A percentile compares a stretch with the other conserved stretches of the same genome.
These are phyloP conservation scores for Gallinago media DNA, from an alignment of 2,113 vertebrate genomes.

Conservation along the genomic window DNA sequence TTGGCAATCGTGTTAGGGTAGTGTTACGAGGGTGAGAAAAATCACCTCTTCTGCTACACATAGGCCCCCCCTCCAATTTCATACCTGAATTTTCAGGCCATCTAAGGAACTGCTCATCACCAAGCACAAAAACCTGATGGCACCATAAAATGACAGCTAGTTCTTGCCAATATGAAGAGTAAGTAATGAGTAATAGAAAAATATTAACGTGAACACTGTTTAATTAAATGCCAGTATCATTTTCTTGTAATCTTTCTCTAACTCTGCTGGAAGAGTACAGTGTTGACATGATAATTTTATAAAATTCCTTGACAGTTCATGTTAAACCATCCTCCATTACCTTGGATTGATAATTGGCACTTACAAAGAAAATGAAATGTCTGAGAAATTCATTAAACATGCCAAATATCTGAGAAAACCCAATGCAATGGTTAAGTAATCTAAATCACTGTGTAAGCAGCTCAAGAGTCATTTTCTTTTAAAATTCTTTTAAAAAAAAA, in stretches of 20 bases:
- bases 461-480: neutral
- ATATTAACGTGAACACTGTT: constrained; percentile 60
- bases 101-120: neutral
- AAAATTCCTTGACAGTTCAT: constrained; percentile 74
- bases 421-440: neutral
- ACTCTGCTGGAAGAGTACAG: constrained; percentile 61
- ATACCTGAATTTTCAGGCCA: neutral
- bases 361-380: constrained; percentile 54
- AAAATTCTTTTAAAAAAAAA: neutral
- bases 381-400: constrained; percentile 24
- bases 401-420: neutral
- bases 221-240: constrained; percentile 73
- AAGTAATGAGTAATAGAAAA: constrained; percentile 69
- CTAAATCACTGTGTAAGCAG: neutral
- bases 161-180: constrained; percentile 58
- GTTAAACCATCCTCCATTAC: constrained; percentile 65
- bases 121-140: neutral
- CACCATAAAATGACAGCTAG: constrained; percentile 19
- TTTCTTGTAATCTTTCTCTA: constrained; percentile 71
- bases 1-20: neutral
- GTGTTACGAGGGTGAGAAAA: neutral
- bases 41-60: neutral
- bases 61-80: neutral
- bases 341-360: constrained; percentile 66
- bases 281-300: constrained; percentile 73